These are phyloP conservation scores for Anoplolepis gracilipes DNA, from an alignment of 1,140 invertebrate species.

Conservation along the genomic window DNA sequence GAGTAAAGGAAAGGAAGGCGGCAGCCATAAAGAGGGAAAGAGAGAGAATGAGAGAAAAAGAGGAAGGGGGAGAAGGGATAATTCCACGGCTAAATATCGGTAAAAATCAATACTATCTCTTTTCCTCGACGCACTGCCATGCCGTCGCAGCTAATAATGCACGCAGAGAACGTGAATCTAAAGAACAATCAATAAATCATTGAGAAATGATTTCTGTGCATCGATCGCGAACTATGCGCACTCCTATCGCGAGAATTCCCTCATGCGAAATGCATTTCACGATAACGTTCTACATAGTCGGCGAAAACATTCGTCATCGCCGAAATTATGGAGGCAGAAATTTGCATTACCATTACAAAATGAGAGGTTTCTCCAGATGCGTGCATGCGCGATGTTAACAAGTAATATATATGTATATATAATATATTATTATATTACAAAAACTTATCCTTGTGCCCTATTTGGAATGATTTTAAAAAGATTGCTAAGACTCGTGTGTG, in stretches of 20 bases:
- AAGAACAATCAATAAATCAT: slow-evolving; percentile 33
- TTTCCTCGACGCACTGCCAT: slow-evolving; percentile 77
- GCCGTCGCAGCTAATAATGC: slow-evolving; percentile 79
- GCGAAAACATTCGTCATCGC: slow-evolving; percentile 40
- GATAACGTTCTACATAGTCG: slow-evolving; percentile 24
- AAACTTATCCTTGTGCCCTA: background rate
- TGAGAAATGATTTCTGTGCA: slow-evolving; percentile 31
- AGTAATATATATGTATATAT: no score
- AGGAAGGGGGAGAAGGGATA: slow-evolving; percentile 77
- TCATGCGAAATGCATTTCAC: slow-evolving; percentile 42
- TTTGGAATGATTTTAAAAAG: background rate
- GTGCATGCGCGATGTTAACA: no score
- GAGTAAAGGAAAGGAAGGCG: slow-evolving; percentile 64
- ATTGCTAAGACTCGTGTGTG: background rate
- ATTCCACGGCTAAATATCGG: slow-evolving; percentile 84
- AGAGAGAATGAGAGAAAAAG: slow-evolving; percentile 62
- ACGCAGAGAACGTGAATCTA: slow-evolving; percentile 58
- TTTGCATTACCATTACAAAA: slow-evolving; percentile 7
- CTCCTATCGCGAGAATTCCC: slow-evolving; percentile 19
- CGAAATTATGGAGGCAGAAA: slow-evolving; percentile 17
- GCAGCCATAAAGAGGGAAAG: slow-evolving; percentile 61
- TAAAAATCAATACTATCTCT: slow-evolving; percentile 85
- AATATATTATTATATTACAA: background rate
- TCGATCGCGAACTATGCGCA: slow-evolving; percentile 12
- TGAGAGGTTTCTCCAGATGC: background rate